Conservation (phyloP, 2,797 vertebrate genomes). For the Chanos chanos region DNA sequence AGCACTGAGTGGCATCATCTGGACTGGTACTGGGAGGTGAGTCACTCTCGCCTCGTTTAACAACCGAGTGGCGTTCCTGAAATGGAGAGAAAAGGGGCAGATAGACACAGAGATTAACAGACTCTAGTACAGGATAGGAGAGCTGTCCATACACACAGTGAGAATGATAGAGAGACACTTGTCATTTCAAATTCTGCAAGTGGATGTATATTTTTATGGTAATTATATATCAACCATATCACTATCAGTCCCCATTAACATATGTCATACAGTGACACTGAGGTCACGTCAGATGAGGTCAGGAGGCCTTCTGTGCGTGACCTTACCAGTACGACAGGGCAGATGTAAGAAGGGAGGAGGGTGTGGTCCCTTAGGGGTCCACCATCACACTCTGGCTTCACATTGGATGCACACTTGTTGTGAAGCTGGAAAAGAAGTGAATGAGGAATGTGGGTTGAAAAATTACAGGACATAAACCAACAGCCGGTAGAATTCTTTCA, state of each 20-base stretch:
- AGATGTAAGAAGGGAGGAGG: conserved; percentile 86
- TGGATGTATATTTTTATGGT: too few species aligned
- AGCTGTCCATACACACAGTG: too few species aligned
- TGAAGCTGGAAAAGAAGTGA: conserved; percentile 81
- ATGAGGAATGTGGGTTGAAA: too few species aligned
- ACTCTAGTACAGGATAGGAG: too few species aligned
- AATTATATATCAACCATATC: too few species aligned
- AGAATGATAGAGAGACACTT: too few species aligned
- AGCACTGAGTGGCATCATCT: conserved; percentile 72
- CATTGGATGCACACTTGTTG: conserved; percentile 86
- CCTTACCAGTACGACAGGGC: conserved; percentile 85
- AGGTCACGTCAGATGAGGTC: too few species aligned
- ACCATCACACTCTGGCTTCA: conserved; percentile 86
- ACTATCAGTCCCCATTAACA: too few species aligned
- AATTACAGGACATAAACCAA: too few species aligned
- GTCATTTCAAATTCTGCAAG: too few species aligned
- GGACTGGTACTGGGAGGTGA: conserved; percentile 78
- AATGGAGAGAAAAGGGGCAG: background rate
- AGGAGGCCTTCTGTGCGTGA: background rate
- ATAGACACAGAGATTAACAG: background rate
- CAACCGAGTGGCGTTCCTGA: conserved; percentile 82
- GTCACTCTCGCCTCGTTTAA: conserved; percentile 74
- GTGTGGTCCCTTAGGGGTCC: conserved; percentile 87
- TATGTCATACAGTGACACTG: too few species aligned
- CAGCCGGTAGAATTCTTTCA: too few species aligned